Evolutionary conservation across 1,140 invertebrate species (phyloP), one percentile per base, ranked within the genome.

Genomic region (Diploscapter pachys): DNA sequence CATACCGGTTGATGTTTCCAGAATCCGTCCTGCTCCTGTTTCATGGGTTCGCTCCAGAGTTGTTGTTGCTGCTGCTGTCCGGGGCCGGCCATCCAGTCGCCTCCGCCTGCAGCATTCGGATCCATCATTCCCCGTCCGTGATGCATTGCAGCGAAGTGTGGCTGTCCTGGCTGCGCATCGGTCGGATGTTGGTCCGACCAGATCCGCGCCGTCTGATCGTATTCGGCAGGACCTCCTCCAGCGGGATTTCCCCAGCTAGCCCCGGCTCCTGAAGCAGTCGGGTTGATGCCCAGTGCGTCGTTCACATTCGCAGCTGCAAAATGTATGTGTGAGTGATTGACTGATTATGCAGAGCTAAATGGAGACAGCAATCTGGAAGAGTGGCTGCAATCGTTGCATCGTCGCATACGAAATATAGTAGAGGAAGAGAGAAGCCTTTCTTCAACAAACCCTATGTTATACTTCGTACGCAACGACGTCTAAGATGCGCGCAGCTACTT

Each of bases 11-110:
- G 75, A 13, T 76, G 68, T 50, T 76, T 76, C 75, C 75, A 76
- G 63, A 65, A 76, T 6, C 70, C 75, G 13, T 76, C 75, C 11
- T 76, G 62, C 31, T 76, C 68, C 48, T 71, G 59, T 59, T 73
- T 73, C 63, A 76, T 67, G 13, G 72, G 72, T 4, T 76, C 70
- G 50, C 75, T 76, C 75, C 75, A 76, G 8, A 72, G 54, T 0
- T 6, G 75, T 9, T 76, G 69, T 6, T 54, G 31, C 31, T 31
- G 31, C 50, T 52, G 59, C n/a, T 71, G 68, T 57, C 71, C 65
- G 61, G 59, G 56, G 6, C 57, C 64, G 53, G 65, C 66, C 63
- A 70, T 71, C 49, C 72, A 76, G 50, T 73, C 72, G 31, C 52
- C 62, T 4, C 13, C 61, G 8, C 31, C 48, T 9, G 53, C 51